Conservation (phyloP, 2,888 invertebrate species). For the Trissolcus japonicus region DNA sequence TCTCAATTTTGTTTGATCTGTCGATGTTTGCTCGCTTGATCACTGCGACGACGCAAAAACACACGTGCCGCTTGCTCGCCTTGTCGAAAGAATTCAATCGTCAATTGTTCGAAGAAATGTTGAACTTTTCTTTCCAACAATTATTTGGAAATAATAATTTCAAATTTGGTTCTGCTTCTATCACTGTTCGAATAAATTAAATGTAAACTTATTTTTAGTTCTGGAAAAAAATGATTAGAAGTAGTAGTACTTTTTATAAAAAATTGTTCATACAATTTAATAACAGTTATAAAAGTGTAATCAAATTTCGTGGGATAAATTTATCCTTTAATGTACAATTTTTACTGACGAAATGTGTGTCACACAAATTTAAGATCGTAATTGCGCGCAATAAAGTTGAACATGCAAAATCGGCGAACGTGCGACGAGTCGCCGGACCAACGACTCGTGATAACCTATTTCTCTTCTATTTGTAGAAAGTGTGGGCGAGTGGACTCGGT, state of each 20-base stretch:
- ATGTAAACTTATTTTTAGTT: too few species aligned
- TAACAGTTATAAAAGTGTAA: too few species aligned
- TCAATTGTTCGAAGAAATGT: too few species aligned
- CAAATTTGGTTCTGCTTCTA: too few species aligned
- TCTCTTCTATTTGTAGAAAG: slow-evolving; percentile 61
- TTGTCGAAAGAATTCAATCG: neutral
- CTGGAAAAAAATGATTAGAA: too few species aligned
- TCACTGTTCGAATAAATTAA: too few species aligned
- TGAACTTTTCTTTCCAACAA: too few species aligned
- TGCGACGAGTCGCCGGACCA: slow-evolving; percentile 48
- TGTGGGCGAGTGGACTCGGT: slow-evolving; percentile 58
- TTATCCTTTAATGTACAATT: neutral
- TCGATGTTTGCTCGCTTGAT: neutral
- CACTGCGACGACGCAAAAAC: too few species aligned
- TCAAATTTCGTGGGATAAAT: too few species aligned
- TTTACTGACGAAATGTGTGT: neutral
- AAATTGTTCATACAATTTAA: too few species aligned
- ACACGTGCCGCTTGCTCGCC: neutral
- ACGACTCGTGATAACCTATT: slow-evolving; percentile 60
- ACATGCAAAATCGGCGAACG: slow-evolving; percentile 40
- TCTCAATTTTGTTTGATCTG: slow-evolving; percentile 26
- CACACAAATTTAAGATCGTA: slow-evolving; percentile 10
- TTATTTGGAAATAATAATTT: too few species aligned
- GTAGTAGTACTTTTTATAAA: too few species aligned
- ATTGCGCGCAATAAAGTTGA: slow-evolving; percentile 47